Evolutionary conservation across 2,113 vertebrate genomes (phyloP), one percentile per base, ranked within the genome.

Genomic region (Pseudorhombus dupliciocellatus): DNA sequence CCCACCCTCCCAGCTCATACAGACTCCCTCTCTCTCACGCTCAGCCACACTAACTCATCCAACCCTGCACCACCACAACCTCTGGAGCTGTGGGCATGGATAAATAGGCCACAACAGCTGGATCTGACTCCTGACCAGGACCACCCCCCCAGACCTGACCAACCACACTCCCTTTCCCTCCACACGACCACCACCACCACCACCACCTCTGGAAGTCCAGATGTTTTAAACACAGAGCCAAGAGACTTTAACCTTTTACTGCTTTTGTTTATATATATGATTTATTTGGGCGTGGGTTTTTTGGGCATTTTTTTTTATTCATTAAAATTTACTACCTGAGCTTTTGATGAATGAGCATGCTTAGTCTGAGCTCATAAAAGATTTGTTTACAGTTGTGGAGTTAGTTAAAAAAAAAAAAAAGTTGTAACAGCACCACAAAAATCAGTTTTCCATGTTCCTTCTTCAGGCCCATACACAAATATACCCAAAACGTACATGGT

Each of bases 41-140:
- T 72, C 74, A 75, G 76, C 77, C 75, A 72, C 66, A 68, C 70
- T 75, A 85, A 73, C 84, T 80, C 80, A 71, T 82, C 82, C 85
- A 85, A 31, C 34, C 25, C 63, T 81, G 69, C 25, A 75, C 75
- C 80, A 56, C 76, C 76, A 53, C 88, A 90, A 73, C 59, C 82
- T 85, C 75, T 86, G 68, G 64, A 66, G 84, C 83, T 78, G 77
- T 70, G 78, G 83, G 83, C 83, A 42, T 58, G 87, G 83, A 87
- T 86, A 83, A 88, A 85, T 61, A 75, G 87, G 81, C 83, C 86
- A 74, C 75, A 91, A 88, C 90, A 91, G 89, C 88, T 93, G 88
- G 75, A 58, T 59, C 80, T 68, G 82, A 78, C 64, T 85, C 59
- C 73, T 76, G 84, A 85, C 78, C 80, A 50, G 79, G 82, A 89